Base-by-base conservation (phyloP, 2,797 vertebrate genomes). In the Vespertilio murinus region DNA sequence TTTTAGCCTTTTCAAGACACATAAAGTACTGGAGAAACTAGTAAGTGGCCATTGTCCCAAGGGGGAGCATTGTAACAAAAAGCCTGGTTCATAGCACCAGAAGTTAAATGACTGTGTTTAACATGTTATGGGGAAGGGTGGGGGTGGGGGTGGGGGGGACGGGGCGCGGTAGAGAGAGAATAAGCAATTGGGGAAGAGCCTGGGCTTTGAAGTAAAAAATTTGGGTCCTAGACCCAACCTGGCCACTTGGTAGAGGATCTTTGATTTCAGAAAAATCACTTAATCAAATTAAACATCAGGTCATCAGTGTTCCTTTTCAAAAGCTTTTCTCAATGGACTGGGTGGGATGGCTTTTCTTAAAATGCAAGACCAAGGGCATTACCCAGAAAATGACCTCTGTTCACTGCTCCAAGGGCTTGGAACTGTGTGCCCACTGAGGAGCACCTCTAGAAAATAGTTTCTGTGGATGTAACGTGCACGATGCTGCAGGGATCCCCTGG, bases 331-430 rank as follows among this genome's bases (percentile, higher is more conserved):
- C 88, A 79, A 52, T 65, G 64, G 74, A 38, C 45, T 47, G 40
- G 77, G 70, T 59, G 75, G 52, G 71, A 67, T 86, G 77, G 42
- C 20, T 94, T 94, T 94, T 94, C 84, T 84, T 65, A 94, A 94
- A 93, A 90, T 65, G 45, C 1, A 25, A 95, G 75, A 52, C n/a
- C 33, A 38, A 0, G 23, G 86, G 83, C 13, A 2, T 30, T 74
- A 77, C 69, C 52, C 30, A 78, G 91, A 92, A 84, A 87, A 81
- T n/a, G 12, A 84, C 33, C 59, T 93, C 95, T 33, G 65, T 54
- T 79, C 79, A 77, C 14, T 71, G 87, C 47, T 83, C 28, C 71
- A 18, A 67, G 47, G 49, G 45, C 91, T 94, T 59, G 77, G 78
- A 74, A 78, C 69, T 86, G 12, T 92, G 38, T 45, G 77, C 75